Evolutionary conservation across 2,888 invertebrate genomes (phyloP), one percentile per base, ranked within the genome.

Genomic region (Ornithoptera alexandrae): DNA sequence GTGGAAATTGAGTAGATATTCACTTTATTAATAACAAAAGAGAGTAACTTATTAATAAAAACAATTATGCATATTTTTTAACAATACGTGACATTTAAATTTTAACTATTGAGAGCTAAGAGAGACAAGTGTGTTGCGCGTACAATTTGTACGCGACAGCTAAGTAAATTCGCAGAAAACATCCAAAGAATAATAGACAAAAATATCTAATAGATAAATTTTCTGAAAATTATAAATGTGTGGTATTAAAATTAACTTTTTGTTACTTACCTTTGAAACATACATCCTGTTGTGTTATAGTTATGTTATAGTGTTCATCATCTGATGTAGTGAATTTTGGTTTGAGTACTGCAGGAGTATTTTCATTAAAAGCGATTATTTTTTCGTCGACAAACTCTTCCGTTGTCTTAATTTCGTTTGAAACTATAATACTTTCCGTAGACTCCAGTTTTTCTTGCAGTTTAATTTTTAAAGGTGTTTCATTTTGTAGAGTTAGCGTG

Each of bases 381-480:
- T 87, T 84, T 76, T 93, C 92, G 71, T 84, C 78, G 58, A 86
- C 74, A 73, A 88, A 86, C 76, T 87, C 84, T 67, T 87, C 81
- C 17, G 80, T 82, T 56, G 89, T 80, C 72, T 84, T 79, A 30
- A 90, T 68, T 79, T 87, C 92, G 74, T 84, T 85, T 56, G 81
- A 82, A 5, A 86, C 71, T 61, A 81, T 86, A 60, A 90, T 77
- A 70, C 78, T 79, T 78, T 88, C 78, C 56, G 73, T 82, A 70
- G 84, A 74, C 71, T 79, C 84, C 78, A 85, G 86, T 79, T 81
- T 75, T 72, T 80, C 81, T 46, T 84, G 82, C 79, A 81, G 74
- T 70, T 73, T 76, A 77, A 85, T 73, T 72, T 76, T 69, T 73
- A 93, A 80, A 69, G 85, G 82, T 65, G 83, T 83, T 85, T 93